Base-by-base conservation (phyloP, 2,888 invertebrate genomes). In the Dicycla oo region DNA sequence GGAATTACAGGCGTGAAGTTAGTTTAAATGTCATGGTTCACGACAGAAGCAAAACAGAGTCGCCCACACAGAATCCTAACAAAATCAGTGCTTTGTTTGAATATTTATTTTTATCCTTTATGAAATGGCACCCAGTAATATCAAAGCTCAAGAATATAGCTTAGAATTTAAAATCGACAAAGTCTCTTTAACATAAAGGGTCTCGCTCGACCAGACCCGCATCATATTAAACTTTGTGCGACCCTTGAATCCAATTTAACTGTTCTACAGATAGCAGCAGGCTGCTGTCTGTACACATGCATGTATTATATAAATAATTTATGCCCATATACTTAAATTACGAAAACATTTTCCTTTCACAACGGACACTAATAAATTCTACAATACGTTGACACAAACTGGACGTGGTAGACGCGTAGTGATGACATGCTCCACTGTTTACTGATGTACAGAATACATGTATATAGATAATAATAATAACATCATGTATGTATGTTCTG, bases 181-280 rank as follows among this genome's bases (percentile, higher is more conserved):
- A 89, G 89, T 88, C 85, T 87, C 83, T 88, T 87, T 87, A 85
- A 71, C 89, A 88, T 88, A 89, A 89, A 89, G 87, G 89, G 86
- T 80, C 82, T 84, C 83, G 87, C 83, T 89, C 87, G 84, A 90
- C 88, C 89, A 88, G 86, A 90, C 92, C 93, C 91, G 90, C 91
- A 91, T 94, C 91, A 92, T 91, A 91, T 92, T 91, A 92, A 90
- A 91, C 91, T 91, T 88, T 87, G 69, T 75, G 86, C 87, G 91
- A 91, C 92, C 93, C 91, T 91, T 90, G 89, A 91, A 93, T 90
- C 91, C 88, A 93, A 94, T 94, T 94, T 93, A 92, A 93, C 92
- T 93, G 90, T 88, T 90, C 86, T 88, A 82, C 90, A 90, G 91
- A 91, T 91, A 91, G 85, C 88, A 87, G 86, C 82, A 86, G 82